Evolutionary conservation across 2,888 invertebrate species (phyloP), one percentile per base, ranked within the genome.

Genomic region (Aethes cnicana): DNA sequence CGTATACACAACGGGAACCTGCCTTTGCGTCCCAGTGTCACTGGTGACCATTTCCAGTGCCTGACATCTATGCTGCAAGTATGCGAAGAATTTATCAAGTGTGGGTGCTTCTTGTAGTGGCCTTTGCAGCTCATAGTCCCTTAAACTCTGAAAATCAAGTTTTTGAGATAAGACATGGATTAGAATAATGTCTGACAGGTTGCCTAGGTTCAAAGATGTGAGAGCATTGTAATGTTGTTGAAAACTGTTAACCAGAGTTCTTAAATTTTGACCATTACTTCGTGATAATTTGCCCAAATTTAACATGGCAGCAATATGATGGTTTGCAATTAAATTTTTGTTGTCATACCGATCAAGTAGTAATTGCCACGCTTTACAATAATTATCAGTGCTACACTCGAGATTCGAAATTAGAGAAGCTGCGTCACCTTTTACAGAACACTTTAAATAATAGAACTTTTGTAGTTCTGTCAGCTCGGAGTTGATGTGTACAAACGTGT

Each of bases 91-190:
- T 33, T 33, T 8, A n/a, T 33, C 16, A n/a, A 33, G 16, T 14
- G 14, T 33, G 8, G 33, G 33, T 6, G 17, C 14, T n/a, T 33
- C 33, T 16, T 8, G 14, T 8, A 17, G 17, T n/a, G n/a, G 14
- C 17, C 36, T 36, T 16, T 18, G 16, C 4, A 36, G 18, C n/a
- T 36, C 36, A n/a, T 18, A 36, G 18, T 36, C 36, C 2, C 36
- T 17, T 18, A 18, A 18, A 1, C 18, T 18, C 17, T 20, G 17
- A 18, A 18, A 18, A 36, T 20, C 36, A 18, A 36, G 16, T 36
- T 36, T 36, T n/a, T 17, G 9, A 7, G 17, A 18, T n/a, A 36
- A 8, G 18, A 36, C 18, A 36, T 36, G 36, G 8, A 36, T 36
- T 2, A 36, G 36, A 2, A 36, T 16, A 16, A 36, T 18, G 11